Evolutionary conservation across 2,113 vertebrate species (phyloP), one percentile per base, ranked within the genome.

Genomic region (Syrrhaptes paradoxus): DNA sequence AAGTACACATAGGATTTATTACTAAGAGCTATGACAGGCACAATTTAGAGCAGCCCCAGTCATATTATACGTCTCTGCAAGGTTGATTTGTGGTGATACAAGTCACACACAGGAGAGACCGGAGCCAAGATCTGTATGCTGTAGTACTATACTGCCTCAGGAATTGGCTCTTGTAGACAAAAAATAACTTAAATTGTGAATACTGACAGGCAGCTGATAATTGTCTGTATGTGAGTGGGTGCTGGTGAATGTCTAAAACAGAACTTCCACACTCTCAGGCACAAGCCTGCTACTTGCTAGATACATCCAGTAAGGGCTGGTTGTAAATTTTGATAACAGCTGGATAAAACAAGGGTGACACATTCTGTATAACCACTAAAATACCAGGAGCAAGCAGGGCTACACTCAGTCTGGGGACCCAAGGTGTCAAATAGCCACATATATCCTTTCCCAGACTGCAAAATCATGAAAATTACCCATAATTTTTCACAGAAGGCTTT

Each of bases 131-230:
- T 57, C 55, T 74, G 21, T 17, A 13, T 1, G 3, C 18, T 55
- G 59, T 4, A 28, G 31, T 34, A 28, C 34, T 0, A 0, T 78
- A 41, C 36, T 82, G 41, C 46, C 18, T 68, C 26, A 59, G 71
- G 77, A 45, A 28, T 67, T 49, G 21, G 21, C 21, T 66, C 52
- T 57, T 36, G 41, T 21, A 55, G 34, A n/a, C 21, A 58, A 72
- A 88, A 75, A 45, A 46, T 24, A 31, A 15, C 29, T 52, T 63
- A 24, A 78, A 61, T 6, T 43, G 14, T 24, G 38, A 61, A 46
- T 65, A 41, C 70, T 74, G 65, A 55, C 57, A 51, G 71, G 51
- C 38, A 48, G 29, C 41, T 51, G 41, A 70, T 57, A 52, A 70
- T 31, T 65, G 13, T 36, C 43, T 80, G 18, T 21, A 67, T 1